Evolutionary conservation across 2,113 vertebrate species (phyloP).

Genomic region (Melanocharis versteri): DNA sequence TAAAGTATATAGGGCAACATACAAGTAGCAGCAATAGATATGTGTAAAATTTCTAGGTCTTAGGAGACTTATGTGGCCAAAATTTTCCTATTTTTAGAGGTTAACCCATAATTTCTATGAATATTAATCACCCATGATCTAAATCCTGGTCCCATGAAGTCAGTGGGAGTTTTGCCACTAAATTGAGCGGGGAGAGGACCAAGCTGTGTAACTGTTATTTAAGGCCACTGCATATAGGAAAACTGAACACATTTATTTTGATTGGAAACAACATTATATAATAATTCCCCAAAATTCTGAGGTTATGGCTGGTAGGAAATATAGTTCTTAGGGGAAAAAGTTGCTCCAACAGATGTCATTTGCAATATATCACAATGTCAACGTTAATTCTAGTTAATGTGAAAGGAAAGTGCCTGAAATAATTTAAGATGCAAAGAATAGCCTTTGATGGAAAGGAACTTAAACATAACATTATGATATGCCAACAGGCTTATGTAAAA

Average conservation of each 20-base stretch:
- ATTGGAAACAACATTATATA: conserved; percentile 46
- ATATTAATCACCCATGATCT: background rate
- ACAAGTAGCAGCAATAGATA: background rate
- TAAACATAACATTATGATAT: background rate
- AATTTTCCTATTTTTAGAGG: background rate
- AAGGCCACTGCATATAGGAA: conserved; percentile 32
- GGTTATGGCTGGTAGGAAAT: conserved; percentile 17
- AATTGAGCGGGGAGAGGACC: background rate
- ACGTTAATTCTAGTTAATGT: background rate
- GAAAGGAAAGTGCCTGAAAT: background rate
- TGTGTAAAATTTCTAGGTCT: background rate
- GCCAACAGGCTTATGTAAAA: background rate
- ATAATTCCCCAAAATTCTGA: conserved; percentile 14
- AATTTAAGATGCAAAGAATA: background rate
- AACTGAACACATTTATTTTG: conserved; percentile 48
- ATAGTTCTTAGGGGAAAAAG: background rate
- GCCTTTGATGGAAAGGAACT: background rate
- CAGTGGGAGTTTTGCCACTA: conserved; percentile 23
- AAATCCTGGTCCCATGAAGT: conserved; percentile 35
- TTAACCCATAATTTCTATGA: conserved; percentile 22
- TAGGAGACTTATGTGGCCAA: background rate
- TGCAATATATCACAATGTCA: conserved; percentile 31
- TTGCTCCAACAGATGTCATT: conserved; percentile 24
- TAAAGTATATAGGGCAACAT: background rate
- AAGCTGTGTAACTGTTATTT: conserved; percentile 15